These are phyloP conservation scores for Cynopterus sphinx DNA, from an alignment of 2,797 vertebrate genomes.

Conservation along the genomic window DNA sequence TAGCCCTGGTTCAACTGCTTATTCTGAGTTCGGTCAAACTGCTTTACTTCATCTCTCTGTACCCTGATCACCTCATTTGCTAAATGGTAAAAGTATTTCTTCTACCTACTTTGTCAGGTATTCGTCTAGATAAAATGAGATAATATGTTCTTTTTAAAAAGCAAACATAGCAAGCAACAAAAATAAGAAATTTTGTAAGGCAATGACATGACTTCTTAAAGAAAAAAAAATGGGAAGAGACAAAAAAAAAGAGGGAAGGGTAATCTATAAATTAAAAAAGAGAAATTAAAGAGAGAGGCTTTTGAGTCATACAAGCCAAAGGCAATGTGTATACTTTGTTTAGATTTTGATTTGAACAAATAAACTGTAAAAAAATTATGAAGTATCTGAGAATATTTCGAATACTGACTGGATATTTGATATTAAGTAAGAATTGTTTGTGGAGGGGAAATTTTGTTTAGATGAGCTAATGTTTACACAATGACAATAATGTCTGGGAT, in stretches of 20 bases:
- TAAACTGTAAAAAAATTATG: background rate
- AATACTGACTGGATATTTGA: background rate
- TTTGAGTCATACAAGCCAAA: background rate
- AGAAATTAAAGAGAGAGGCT: background rate
- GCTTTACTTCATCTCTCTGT: background rate
- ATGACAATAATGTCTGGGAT: background rate
- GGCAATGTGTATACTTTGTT: background rate
- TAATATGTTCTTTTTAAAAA: background rate
- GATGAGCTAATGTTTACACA: background rate
- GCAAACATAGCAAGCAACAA: background rate
- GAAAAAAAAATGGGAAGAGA: background rate
- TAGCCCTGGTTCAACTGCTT: background rate
- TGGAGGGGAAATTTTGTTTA: background rate
- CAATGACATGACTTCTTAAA: background rate
- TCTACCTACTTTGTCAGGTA: background rate
- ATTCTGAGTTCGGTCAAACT: background rate
- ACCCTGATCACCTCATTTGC: background rate
- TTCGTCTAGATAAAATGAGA: background rate
- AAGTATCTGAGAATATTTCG: background rate
- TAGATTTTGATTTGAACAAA: background rate
- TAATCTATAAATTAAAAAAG: background rate
- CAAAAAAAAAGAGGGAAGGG: background rate
- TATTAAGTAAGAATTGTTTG: background rate
- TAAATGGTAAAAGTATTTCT: background rate
- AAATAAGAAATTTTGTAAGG: background rate